Evolutionary conservation across 2,797 vertebrate genomes (phyloP).

Genomic region (Heteromormyrus szaboi): DNA sequence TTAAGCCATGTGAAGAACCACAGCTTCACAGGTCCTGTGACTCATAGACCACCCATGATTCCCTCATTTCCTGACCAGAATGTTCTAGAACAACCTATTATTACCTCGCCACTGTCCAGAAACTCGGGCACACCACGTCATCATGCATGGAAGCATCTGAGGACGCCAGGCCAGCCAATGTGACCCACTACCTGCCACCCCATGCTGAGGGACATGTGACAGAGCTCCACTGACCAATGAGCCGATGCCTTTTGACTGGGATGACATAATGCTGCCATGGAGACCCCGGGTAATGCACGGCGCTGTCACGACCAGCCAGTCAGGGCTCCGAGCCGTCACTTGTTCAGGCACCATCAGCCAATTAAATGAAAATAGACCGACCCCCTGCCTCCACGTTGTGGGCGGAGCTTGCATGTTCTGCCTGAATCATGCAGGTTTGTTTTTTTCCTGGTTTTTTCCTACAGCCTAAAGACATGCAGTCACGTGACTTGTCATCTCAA

Average conservation of each 20-base stretch:
- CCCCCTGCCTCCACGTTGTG: not conserved
- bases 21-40: not conserved
- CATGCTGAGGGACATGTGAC: not conserved
- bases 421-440: not conserved
- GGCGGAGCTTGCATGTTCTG: not conserved
- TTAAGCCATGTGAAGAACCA: not conserved
- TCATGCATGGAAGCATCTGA: not conserved
- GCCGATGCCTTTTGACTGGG: not conserved
- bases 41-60: slow-evolving; percentile 30
- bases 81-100: slow-evolving; percentile 41
- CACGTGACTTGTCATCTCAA: not conserved
- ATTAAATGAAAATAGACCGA: not conserved
- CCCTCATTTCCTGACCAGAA: slow-evolving; percentile 41
- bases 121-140: slow-evolving; percentile 21
- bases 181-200: not conserved
- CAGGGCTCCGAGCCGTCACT: not conserved
- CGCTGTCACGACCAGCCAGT: not conserved
- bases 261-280: not conserved
- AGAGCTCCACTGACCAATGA: not conserved
- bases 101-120: slow-evolving; percentile 41
- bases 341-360: not conserved
- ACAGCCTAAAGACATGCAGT: not conserved
- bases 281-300: not conserved
- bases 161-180: not conserved
- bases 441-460: not conserved